Percentiles rank a stretch among this genome's conserved stretches.
phyloP scores from a whole-genome alignment of 2,113 vertebrate genomes.

The Pelmatolapia mariae region DNA sequence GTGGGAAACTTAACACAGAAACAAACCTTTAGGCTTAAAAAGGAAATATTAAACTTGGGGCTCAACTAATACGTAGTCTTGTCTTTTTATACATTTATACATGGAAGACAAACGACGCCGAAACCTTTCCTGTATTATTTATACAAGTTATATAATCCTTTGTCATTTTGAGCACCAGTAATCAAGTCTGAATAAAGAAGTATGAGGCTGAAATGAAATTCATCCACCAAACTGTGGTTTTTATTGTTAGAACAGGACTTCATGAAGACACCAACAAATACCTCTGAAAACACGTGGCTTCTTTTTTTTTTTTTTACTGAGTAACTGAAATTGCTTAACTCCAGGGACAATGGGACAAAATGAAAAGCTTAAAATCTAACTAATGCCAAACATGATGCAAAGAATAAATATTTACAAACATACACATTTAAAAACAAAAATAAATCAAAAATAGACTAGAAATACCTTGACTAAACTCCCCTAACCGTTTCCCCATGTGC shows the following conservation, averaged over 20 bases:
- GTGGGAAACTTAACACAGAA: background rate
- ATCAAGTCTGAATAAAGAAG: background rate
- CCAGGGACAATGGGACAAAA: background rate
- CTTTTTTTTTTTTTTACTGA: background rate
- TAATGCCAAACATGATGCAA: background rate
- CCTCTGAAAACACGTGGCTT: background rate
- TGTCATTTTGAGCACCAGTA: background rate
- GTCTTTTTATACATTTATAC: no score
- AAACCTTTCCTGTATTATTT: background rate
- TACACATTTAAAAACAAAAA: background rate
- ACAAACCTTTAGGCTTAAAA: background rate
- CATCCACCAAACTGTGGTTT: background rate
- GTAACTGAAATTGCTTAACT: background rate
- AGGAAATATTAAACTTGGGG: background rate
- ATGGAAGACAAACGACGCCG: no score
- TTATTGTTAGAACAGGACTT: background rate
- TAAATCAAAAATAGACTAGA: background rate
- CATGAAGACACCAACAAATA: background rate
- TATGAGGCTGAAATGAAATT: background rate
- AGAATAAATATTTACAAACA: background rate
- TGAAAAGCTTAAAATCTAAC: background rate
- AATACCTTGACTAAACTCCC: background rate
- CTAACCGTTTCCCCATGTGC: background rate
- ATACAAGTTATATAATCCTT: background rate
- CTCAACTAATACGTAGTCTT: background rate